Evolutionary conservation across 2,797 vertebrate species (phyloP).

Genomic region (Myripristis jacobus): DNA sequence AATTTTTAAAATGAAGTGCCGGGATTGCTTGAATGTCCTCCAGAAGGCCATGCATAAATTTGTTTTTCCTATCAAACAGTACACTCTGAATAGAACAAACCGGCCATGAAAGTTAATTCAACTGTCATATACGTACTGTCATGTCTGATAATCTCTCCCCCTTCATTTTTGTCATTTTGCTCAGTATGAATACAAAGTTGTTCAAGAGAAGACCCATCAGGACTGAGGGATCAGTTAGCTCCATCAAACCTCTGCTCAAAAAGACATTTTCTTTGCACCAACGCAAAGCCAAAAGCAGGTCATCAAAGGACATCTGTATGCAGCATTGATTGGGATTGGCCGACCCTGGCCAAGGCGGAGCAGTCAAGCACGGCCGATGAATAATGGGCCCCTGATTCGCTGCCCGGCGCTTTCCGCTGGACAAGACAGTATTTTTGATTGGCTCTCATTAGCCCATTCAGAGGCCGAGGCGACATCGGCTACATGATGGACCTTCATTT

Average conservation of each 20-base stretch:
- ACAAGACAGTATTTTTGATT: conserved; percentile 56
- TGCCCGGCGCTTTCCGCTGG: conserved; percentile 4
- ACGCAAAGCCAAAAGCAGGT: conserved; percentile 29
- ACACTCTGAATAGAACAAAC: neutral
- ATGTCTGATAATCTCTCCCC: neutral
- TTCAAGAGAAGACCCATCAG: conserved; percentile 91
- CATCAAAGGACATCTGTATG: conserved; percentile 26
- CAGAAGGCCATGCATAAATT: neutral
- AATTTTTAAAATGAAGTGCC: too few relatives aligned
- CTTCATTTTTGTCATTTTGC: conserved; percentile 32
- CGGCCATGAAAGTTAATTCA: neutral
- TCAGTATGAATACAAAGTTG: conserved; percentile 94
- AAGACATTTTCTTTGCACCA: conserved; percentile 6
- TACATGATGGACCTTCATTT: conserved; percentile 14
- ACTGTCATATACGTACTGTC: too few relatives aligned
- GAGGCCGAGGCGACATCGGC: neutral
- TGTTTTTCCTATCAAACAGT: neutral
- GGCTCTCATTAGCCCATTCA: conserved; percentile 3
- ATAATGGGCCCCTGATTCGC: conserved; percentile 23
- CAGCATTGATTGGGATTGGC: conserved; percentile 15
- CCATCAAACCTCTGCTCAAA: conserved; percentile 34
- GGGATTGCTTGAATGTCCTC: neutral
- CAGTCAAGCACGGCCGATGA: neutral
- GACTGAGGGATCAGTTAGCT: conserved; percentile 83
- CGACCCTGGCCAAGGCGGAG: conserved; percentile 4